A percentile compares a stretch with the other conserved stretches of the same genome.
These are phyloP conservation scores for Nesoenas mayeri DNA, from an alignment of 2,113 vertebrate species.

Conservation along the genomic window DNA sequence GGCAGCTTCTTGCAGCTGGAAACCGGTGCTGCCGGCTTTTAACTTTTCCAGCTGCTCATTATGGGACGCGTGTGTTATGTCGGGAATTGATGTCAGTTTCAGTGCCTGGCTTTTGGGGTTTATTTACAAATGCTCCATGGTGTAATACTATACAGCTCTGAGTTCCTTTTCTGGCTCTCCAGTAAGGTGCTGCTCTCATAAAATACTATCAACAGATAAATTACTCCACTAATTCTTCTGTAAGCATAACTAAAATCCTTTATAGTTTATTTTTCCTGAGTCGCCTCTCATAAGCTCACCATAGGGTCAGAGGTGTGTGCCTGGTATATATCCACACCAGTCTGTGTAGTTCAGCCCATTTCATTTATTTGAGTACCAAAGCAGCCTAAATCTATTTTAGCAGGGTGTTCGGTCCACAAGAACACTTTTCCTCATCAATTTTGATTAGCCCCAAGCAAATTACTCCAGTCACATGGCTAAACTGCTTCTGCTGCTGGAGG, in stretches of 20 bases:
- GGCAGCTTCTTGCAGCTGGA: background rate
- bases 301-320: background rate
- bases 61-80: fast-evolving
- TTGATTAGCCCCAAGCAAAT: background rate
- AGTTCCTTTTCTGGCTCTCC: too few relatives aligned
- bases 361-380: background rate
- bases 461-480: background rate
- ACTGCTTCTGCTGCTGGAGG: background rate
- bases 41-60: background rate
- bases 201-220: background rate
- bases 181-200: background rate
- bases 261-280: background rate
- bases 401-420: background rate
- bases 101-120: background rate
- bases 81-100: background rate
- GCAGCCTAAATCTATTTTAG: background rate
- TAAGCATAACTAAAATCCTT: background rate
- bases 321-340: background rate
- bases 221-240: background rate
- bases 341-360: fast-evolving
- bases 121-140: background rate
- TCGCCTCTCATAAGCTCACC: background rate
- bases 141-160: background rate
- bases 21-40: background rate
- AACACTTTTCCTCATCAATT: background rate